phyloP scores from a whole-genome alignment of 2,888 invertebrate species.

The Tricholauxania praeusta region DNA sequence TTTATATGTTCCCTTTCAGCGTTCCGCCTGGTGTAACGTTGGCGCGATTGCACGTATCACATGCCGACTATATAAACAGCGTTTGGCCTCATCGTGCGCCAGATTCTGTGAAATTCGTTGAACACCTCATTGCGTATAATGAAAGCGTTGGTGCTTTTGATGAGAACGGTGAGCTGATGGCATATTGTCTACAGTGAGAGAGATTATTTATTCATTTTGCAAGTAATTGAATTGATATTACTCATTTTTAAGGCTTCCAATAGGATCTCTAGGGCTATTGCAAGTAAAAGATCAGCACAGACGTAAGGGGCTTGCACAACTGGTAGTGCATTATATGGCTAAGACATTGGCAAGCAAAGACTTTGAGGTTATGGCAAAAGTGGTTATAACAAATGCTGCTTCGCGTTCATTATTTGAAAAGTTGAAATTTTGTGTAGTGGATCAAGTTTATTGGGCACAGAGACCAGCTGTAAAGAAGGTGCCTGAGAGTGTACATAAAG shows the following conservation, averaged over 20 bases:
- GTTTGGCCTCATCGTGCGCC: constrained; percentile 56
- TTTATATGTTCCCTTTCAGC: constrained; percentile 42
- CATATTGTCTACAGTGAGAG: constrained; percentile 59
- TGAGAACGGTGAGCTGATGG: constrained; percentile 52
- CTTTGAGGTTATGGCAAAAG: constrained; percentile 54
- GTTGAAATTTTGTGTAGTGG: constrained; percentile 57
- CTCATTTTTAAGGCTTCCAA: constrained; percentile 50
- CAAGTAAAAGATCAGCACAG: constrained; percentile 58
- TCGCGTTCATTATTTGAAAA: constrained; percentile 61
- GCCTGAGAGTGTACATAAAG: too few relatives aligned
- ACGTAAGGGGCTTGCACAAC: constrained; percentile 57
- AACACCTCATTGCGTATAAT: constrained; percentile 53
- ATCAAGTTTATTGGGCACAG: constrained; percentile 52
- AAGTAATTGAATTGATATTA: neutral
- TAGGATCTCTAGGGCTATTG: constrained; percentile 56
- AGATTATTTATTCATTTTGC: neutral
- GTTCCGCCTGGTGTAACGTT: constrained; percentile 52
- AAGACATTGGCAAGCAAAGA: constrained; percentile 47
- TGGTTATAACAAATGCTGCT: constrained; percentile 50
- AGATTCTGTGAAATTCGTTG: constrained; percentile 51
- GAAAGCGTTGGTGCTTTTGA: constrained; percentile 57
- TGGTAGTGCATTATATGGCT: constrained; percentile 56
- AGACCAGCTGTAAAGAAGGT: too few relatives aligned
- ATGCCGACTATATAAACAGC: constrained; percentile 54
- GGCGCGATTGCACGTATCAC: constrained; percentile 41